Conservation (phyloP, 2,888 invertebrate species). For the Clostera curtula region DNA sequence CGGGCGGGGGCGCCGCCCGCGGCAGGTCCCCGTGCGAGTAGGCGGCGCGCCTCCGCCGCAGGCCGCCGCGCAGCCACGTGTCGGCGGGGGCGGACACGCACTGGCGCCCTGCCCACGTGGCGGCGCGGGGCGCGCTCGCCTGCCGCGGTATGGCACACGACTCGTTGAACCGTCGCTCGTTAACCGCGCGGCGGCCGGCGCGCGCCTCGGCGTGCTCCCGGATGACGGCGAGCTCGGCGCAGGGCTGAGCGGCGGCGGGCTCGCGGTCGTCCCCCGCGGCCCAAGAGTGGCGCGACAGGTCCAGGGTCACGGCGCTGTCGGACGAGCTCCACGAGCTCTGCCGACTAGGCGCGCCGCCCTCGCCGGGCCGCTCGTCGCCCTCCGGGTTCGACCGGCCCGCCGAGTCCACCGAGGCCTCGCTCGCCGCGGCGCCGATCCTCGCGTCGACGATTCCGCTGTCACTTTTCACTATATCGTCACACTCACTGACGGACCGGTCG, state of each 20-base stretch:
- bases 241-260: conserved; percentile 24
- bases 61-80: conserved; percentile 63
- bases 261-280: conserved; percentile 23
- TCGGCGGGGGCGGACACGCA: conserved; percentile 79
- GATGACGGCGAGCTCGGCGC: conserved; percentile 53
- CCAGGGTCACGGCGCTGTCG: conserved; percentile 84
- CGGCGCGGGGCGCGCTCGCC: conserved; percentile 49
- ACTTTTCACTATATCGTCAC: conserved; percentile 67
- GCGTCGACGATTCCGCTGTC: conserved; percentile 66
- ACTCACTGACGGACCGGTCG: conserved; percentile 44
- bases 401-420: conserved; percentile 82
- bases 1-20: conserved; percentile 39
- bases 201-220: conserved; percentile 46
- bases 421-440: conserved; percentile 48
- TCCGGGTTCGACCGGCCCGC: conserved; percentile 81
- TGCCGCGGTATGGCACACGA: conserved; percentile 77
- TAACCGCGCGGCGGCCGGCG: conserved; percentile 34
- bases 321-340: conserved; percentile 87
- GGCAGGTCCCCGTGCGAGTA: conserved; percentile 61
- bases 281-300: conserved; percentile 83
- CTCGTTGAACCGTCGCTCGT: conserved; percentile 64
- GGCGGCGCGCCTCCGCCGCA: conserved; percentile 55
- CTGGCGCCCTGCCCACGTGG: conserved; percentile 66
- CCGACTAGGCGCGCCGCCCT: conserved; percentile 59
- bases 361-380: conserved; percentile 43